Evolutionary conservation across 2,113 vertebrate species (phyloP).

Genomic region (Phrynocephalus versicolor): DNA sequence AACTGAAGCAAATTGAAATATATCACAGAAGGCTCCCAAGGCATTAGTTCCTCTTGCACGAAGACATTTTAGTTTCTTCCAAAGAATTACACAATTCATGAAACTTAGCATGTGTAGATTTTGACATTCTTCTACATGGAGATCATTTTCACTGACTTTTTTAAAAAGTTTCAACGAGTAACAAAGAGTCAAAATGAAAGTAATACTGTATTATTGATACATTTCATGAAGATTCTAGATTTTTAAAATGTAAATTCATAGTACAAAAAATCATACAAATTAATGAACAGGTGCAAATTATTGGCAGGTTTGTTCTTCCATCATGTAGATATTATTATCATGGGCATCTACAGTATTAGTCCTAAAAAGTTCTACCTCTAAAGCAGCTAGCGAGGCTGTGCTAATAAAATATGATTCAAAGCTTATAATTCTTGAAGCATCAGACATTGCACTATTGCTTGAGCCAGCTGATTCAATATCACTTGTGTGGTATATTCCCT

Average conservation of each 20-base stretch:
- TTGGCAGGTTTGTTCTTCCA: conserved; percentile 73
- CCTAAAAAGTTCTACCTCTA: conserved; percentile 85
- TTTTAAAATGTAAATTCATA: conserved; percentile 78
- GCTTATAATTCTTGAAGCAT: conserved; percentile 79
- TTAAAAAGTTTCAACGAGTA: conserved; percentile 77
- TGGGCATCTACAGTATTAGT: conserved; percentile 76
- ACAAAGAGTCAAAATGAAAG: conserved; percentile 81
- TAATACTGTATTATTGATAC: conserved; percentile 68
- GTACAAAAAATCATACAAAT: conserved; percentile 82
- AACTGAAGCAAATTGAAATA: conserved; percentile 62
- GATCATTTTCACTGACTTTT: conserved; percentile 66
- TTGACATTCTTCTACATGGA: conserved; percentile 69
- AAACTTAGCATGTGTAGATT: conserved; percentile 68
- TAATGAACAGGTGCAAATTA: conserved; percentile 75
- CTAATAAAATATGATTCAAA: conserved; percentile 85
- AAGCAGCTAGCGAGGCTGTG: conserved; percentile 86
- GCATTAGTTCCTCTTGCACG: conserved; percentile 63
- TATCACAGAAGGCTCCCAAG: conserved; percentile 69
- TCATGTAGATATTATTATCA: conserved; percentile 80
- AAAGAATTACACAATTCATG: conserved; percentile 73
- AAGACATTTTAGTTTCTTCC: conserved; percentile 70
- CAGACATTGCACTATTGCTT: conserved; percentile 82
- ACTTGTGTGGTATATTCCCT: conserved; percentile 57
- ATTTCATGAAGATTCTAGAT: conserved; percentile 75
- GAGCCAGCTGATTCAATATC: conserved; percentile 77